Conservation (phyloP, 2,888 invertebrate genomes). For the Calliphora vomitoria region DNA sequence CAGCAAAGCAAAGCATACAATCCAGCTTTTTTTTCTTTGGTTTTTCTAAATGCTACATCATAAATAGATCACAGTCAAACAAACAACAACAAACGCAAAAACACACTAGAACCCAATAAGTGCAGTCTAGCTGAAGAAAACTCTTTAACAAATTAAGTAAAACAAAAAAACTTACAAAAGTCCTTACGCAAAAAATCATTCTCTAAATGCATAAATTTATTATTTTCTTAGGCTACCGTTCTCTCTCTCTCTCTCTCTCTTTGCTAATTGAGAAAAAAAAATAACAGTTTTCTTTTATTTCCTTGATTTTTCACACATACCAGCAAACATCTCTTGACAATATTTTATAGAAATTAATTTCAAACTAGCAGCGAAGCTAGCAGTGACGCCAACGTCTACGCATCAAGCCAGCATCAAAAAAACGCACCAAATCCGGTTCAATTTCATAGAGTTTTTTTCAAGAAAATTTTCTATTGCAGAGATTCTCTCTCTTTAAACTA, state of each 20-base stretch:
- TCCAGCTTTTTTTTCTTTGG: background rate
- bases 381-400: slow-evolving; percentile 20
- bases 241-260: slow-evolving; percentile 37
- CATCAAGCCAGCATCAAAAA: background rate
- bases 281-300: slow-evolving; percentile 41
- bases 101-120: slow-evolving; percentile 38
- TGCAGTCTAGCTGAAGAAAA: background rate
- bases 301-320: slow-evolving; percentile 19
- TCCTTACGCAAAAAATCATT: background rate
- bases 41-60: slow-evolving; percentile 14
- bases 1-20: slow-evolving; percentile 15
- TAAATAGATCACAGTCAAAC: slow-evolving; percentile 40
- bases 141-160: slow-evolving; percentile 7
- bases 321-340: background rate
- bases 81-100: background rate
- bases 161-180: slow-evolving; percentile 32
- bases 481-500: background rate
- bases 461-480: background rate
- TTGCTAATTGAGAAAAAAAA: slow-evolving; percentile 31
- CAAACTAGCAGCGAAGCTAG: background rate
- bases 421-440: slow-evolving; percentile 68
- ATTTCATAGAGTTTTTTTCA: background rate
- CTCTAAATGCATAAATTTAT: background rate
- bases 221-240: slow-evolving; percentile 20
- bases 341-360: too few species aligned